Evolutionary conservation across 2,888 invertebrate species (phyloP), one percentile per base, ranked within the genome.

Genomic region (Microctonus brassicae): DNA sequence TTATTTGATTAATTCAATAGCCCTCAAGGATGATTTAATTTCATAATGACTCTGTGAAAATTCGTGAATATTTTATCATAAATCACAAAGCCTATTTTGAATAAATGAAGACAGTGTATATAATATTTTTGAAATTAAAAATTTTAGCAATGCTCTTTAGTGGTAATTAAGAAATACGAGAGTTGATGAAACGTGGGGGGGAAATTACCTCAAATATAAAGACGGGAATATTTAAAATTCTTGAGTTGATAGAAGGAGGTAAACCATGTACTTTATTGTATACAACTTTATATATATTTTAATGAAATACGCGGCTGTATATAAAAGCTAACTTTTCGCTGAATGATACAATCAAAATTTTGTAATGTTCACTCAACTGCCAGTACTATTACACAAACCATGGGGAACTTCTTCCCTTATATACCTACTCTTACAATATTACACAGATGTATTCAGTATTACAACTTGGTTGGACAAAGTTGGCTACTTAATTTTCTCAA

Each of bases 101-200:
- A 10, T 36, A 36, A 36, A 53, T 26, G 17, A 53, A 42, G 61
- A 61, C 62, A 66, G 22, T 9, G 29, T 10, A 52, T 17, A 33
- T 57, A 34, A 63, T 29, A 67, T 58, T 70, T 67, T 24, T 20
- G 13, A 13, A 53, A 42, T 24, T 39, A 6, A 63, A 34, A 63
- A 29, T 63, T 63, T 62, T 26, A 20, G 26, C 6, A 36, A 9
- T 5, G 5, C 1, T 36, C 10, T 36, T 10, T 10, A 36, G 36
- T 10, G 36, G 10, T 36, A 36, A 36, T 36, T 36, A 10, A 36
- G 36, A 4, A 36, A 36, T 10, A 10, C 36, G 10, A 42, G 17
- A 42, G 42, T 42, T 42, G 42, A 42, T 42, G 42, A 17, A 42
- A 17, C n/a, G 29, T 29, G 7, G 29, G 29, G 7, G 29, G 29